Percentiles rank a stretch among this genome's conserved stretches.
These are phyloP conservation scores for Malthinus seriepunctatus DNA, from an alignment of 2,888 invertebrate species.

Conservation along the genomic window DNA sequence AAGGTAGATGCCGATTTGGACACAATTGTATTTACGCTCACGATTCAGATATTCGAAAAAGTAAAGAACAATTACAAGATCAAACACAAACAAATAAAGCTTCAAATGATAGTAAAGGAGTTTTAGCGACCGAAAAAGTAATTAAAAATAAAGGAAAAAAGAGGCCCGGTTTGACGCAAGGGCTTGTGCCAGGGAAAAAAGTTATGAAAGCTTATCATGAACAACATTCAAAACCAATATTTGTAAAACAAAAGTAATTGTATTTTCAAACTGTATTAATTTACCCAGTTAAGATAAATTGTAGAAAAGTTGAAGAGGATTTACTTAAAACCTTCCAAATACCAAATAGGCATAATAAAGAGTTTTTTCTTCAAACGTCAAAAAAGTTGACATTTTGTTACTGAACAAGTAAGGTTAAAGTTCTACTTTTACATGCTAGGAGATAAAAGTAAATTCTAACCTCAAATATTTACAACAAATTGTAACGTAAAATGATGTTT, in stretches of 20 bases:
- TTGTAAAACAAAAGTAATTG: slow-evolving; percentile 4
- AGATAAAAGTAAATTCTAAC: too few relatives aligned
- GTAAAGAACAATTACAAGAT: slow-evolving; percentile 61
- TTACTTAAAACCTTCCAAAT: too few relatives aligned
- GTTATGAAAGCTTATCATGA: slow-evolving; percentile 78
- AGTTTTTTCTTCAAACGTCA: too few relatives aligned
- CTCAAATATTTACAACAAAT: too few relatives aligned
- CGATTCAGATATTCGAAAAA: slow-evolving; percentile 79
- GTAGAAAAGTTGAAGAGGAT: too few relatives aligned
- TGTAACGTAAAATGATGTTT: too few relatives aligned
- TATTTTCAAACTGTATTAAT: slow-evolving; percentile 46
- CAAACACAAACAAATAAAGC: slow-evolving; percentile 56
- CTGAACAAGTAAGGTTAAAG: too few relatives aligned
- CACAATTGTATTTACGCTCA: slow-evolving; percentile 92
- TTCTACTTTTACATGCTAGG: too few relatives aligned
- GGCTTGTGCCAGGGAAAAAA: slow-evolving; percentile 81
- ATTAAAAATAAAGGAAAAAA: slow-evolving; percentile 61
- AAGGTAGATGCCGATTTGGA: slow-evolving; percentile 88
- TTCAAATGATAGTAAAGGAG: slow-evolving; percentile 29
- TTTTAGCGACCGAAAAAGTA: background rate
- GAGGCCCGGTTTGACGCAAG: slow-evolving; percentile 77
- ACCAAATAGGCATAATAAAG: too few relatives aligned
- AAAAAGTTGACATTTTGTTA: too few relatives aligned
- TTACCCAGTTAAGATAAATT: too few relatives aligned
- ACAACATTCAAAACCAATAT: slow-evolving; percentile 53